Evolutionary conservation across 23 tunicate genomes (phyloP).

Genomic region (Diplosoma virens): DNA sequence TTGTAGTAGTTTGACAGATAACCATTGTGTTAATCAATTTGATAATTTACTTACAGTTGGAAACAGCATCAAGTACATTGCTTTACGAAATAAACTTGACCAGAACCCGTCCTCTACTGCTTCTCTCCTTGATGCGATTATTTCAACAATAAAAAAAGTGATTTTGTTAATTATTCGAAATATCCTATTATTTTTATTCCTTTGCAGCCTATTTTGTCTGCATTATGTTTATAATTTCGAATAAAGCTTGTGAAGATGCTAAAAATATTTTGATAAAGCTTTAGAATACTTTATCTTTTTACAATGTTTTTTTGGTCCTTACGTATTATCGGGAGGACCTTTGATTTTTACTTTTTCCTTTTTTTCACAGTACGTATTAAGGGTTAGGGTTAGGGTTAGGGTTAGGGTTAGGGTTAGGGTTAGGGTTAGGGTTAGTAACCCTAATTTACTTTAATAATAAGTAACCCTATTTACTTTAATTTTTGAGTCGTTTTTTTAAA

Average conservation of each 20-base stretch:
- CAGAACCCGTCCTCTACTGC: constrained; percentile 12
- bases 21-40: neutral
- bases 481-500: too few species aligned
- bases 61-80: constrained; percentile 55
- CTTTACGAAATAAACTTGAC: constrained; percentile 32
- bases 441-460: too few species aligned
- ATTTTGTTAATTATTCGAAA: neutral
- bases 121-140: constrained; percentile 37
- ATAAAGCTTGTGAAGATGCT: neutral
- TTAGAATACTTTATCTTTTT: neutral
- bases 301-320: neutral
- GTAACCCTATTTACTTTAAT: too few species aligned
- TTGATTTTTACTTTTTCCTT: too few species aligned
- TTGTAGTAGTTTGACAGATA: neutral
- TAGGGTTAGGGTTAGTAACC: too few species aligned
- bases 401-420: too few species aligned
- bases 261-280: neutral
- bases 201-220: neutral
- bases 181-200: neutral
- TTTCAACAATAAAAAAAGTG: constrained; percentile 35
- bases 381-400: too few species aligned
- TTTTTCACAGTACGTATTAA: too few species aligned
- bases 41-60: constrained; percentile 55
- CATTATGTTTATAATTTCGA: too few species aligned
- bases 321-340: too few species aligned